Evolutionary conservation across 2,888 invertebrate species (phyloP).

Genomic region (Phrixothrix hirtus): DNA sequence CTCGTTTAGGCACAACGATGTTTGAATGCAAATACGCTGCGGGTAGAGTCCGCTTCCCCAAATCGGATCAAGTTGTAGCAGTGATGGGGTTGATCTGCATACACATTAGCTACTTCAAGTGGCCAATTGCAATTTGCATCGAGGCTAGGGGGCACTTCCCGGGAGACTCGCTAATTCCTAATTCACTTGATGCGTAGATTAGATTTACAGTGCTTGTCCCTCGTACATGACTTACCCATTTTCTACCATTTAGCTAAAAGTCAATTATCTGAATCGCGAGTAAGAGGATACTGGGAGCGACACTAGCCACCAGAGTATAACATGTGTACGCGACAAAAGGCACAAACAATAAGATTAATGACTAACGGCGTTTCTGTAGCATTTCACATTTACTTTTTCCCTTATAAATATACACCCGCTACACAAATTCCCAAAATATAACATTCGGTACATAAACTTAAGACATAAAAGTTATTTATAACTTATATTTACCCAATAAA

Average conservation of each 20-base stretch:
- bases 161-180: conserved; percentile 52
- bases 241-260: conserved; percentile 58
- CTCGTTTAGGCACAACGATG: conserved; percentile 29
- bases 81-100: conserved; percentile 46
- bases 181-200: conserved; percentile 56
- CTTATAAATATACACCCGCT: too few species aligned
- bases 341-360: too few species aligned
- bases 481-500: too few species aligned
- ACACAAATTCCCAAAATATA: too few species aligned
- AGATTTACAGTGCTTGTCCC: conserved; percentile 50
- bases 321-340: too few species aligned
- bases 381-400: too few species aligned
- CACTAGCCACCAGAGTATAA: conserved; percentile 7
- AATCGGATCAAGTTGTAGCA: conserved; percentile 49
- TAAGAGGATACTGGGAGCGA: conserved; percentile 7
- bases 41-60: conserved; percentile 36
- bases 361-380: too few species aligned
- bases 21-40: conserved; percentile 32
- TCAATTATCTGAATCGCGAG: conserved; percentile 51
- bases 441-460: too few species aligned
- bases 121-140: conserved; percentile 54
- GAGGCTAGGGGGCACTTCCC: conserved; percentile 37
- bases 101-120: conserved; percentile 48
- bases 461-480: too few species aligned
- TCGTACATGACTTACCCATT: conserved; percentile 57